Base-by-base conservation (phyloP, 2,888 invertebrate species). In the Xestia ashworthii region DNA sequence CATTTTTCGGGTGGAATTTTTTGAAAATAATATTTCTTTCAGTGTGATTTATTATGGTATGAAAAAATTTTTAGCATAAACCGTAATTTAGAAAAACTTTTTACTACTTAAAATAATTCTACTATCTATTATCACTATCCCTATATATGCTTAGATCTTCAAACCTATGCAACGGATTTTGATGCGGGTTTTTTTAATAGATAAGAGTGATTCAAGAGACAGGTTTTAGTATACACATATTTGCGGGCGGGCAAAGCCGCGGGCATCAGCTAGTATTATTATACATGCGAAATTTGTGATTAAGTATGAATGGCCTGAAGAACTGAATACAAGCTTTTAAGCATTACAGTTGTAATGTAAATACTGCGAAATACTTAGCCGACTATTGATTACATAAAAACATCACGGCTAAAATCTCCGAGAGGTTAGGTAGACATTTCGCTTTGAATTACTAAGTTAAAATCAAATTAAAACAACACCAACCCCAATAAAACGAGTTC, bases 1-100 rank as follows among this genome's bases (percentile, higher is more conserved):
- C 12, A 73, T 83, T 80, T 74, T 41, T 82, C 58, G 53, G 22
- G 5, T 22, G n/a, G 12, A 19, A 25, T 41, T 3, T 22, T 67
- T 50, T 46, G 22, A 16, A 2, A 32, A 25, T 41, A 0, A 16
- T 44, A n/a, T 44, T 44, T 65, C 16, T 50, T 60, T 41, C 9
- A 12, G 16, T 64, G 50, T 73, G n/a, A 32, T 65, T n/a, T 11
- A 25, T n/a, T 22, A 16, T 41, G 25, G 48, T 5, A 11, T 38
- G 22, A 16, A 9, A 50, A 32, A 5, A 5, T 5, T n/a, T 64
- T 41, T 41, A 6, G 6, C 0, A 41, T 41, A 64, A 64, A 41
- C 41, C 16, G 58, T 60, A 41, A 19, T 62, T 62, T 19, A 38
- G 41, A 11, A 41, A 12, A 41, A 41, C 38, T 22, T 38, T 38